phyloP scores from a whole-genome alignment of 2,888 invertebrate genomes.

The Agriotes lineatus region DNA sequence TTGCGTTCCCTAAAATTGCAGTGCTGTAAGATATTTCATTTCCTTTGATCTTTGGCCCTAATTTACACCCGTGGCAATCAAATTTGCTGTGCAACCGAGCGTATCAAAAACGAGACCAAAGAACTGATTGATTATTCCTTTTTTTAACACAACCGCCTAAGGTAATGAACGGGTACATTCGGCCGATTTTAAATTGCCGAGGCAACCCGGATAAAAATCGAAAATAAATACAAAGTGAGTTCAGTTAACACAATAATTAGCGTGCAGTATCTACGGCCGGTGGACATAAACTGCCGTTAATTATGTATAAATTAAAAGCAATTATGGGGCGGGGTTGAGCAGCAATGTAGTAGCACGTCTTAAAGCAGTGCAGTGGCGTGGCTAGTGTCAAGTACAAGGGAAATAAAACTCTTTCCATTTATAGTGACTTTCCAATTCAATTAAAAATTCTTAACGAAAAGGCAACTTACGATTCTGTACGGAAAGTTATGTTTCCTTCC shows the following conservation, averaged over 20 bases:
- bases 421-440: too few species aligned
- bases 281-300: conserved; percentile 34
- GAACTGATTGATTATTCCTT: conserved; percentile 3
- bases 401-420: too few species aligned
- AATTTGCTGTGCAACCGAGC: not conserved
- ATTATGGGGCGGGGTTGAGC: conserved; percentile 38
- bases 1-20: not conserved
- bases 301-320: conserved; percentile 42
- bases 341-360: conserved; percentile 36
- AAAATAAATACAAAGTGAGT: conserved; percentile 10
- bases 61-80: not conserved
- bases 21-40: not conserved
- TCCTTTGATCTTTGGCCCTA: not conserved
- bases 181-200: conserved; percentile 10
- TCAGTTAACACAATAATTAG: conserved; percentile 32
- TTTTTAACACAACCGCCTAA: not conserved
- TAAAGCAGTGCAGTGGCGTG: too few species aligned
- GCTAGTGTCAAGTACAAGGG: too few species aligned
- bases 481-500: too few species aligned
- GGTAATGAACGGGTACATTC: conserved; percentile 6
- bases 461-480: too few species aligned
- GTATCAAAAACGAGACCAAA: conserved; percentile 5
- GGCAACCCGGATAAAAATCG: conserved; percentile 4
- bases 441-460: too few species aligned
- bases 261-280: conserved; percentile 16